These are phyloP conservation scores for Folsomia manolachei DNA, from an alignment of 2,888 invertebrate species.

Conservation along the genomic window DNA sequence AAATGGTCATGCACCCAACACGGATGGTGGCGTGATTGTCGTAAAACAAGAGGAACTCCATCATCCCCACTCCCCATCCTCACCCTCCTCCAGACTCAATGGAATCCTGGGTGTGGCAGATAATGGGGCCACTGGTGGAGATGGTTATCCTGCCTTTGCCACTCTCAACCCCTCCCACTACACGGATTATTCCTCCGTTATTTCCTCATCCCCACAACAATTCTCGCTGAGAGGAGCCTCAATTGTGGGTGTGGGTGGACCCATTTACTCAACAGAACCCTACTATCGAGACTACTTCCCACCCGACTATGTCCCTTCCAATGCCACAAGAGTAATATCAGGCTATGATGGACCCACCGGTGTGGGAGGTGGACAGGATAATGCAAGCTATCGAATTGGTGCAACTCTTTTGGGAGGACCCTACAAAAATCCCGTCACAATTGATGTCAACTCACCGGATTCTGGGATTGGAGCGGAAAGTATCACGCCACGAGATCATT, in stretches of 20 bases:
- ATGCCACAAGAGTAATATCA: slow-evolving; percentile 42
- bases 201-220: slow-evolving; percentile 53
- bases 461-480: slow-evolving; percentile 93
- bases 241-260: slow-evolving; percentile 27
- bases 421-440: slow-evolving; percentile 62
- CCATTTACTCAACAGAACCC: slow-evolving; percentile 49
- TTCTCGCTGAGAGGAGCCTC: slow-evolving; percentile 18
- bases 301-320: slow-evolving; percentile 30
- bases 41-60: slow-evolving; percentile 39
- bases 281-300: slow-evolving; percentile 66
- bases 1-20: slow-evolving; percentile 43
- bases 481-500: slow-evolving; percentile 85
- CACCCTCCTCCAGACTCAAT: slow-evolving; percentile 44
- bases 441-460: slow-evolving; percentile 92
- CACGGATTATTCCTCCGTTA: slow-evolving; percentile 25
- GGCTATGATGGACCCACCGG: slow-evolving; percentile 51
- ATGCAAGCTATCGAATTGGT: slow-evolving; percentile 57
- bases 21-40: slow-evolving; percentile 36
- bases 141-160: slow-evolving; percentile 45
- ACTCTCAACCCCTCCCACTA: slow-evolving; percentile 41
- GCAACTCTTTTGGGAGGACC: slow-evolving; percentile 52
- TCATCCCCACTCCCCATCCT: slow-evolving; percentile 34
- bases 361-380: slow-evolving; percentile 57
- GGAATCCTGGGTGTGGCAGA: slow-evolving; percentile 31
- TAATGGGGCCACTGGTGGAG: slow-evolving; percentile 28